Base-by-base conservation (phyloP, 1,140 invertebrate genomes). In the Spodoptera frugiperda region DNA sequence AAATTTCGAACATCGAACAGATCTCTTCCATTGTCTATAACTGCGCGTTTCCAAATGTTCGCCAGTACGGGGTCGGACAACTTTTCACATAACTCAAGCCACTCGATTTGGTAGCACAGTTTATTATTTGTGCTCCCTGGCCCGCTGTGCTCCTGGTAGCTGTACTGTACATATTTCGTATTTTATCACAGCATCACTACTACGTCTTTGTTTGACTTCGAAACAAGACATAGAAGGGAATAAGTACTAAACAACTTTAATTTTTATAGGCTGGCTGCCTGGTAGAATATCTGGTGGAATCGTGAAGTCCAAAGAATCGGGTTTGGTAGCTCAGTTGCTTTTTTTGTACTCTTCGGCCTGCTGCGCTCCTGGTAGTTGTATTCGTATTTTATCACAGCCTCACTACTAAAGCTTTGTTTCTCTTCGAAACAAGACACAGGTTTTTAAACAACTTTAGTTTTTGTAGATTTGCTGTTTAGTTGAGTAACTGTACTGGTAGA, bases 31-130 rank as follows among this genome's bases (percentile, higher is more conserved):
- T 77, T 55, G 39, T 72, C 48, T 81, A 80, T 89, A 87, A 25
- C 74, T 86, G 77, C 55, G 8, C 54, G 82, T 72, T 15, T 55
- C 77, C 71, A 73, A 82, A 78, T 76, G 82, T 82, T 80, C 75
- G 72, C 77, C 82, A 76, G 77, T 78, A 80, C 82, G 77, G 81
- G 82, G 87, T 90, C 86, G 88, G 71, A 55, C 85, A 93, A 93
- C 84, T 93, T 93, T 93, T 79, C 88, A 86, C 91, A 93, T 91
- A 93, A 91, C 84, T 93, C 89, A 93, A 82, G 81, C 85, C 88
- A 91, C 88, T 91, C 91, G 91, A 93, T 93, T 91, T 89, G 88
- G 82, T 88, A 86, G 79, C 78, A 53, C 79, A 88, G 85, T 91
- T 89, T 91, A 91, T 91, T 91, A 91, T 91, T 91, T 89, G 88